These are phyloP conservation scores for Nothobranchius furzeri DNA, from an alignment of 2,113 vertebrate species.

Conservation along the genomic window DNA sequence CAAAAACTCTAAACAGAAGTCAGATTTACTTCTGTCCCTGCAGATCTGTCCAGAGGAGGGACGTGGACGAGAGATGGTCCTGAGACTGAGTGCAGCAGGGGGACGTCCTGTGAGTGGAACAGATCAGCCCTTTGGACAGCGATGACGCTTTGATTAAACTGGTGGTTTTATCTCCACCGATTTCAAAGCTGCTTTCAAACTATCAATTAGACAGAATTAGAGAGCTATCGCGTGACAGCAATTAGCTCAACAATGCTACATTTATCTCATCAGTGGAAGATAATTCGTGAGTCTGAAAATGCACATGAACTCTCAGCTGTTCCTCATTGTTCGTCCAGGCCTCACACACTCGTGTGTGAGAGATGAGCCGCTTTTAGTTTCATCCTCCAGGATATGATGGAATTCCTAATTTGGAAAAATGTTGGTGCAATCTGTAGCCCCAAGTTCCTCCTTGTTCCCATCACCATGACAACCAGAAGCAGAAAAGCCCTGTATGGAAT, in stretches of 20 bases:
- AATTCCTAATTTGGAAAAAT: constrained; percentile 27
- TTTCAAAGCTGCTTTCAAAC: constrained; percentile 33
- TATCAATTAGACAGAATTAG: constrained; percentile 47
- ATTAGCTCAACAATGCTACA: constrained; percentile 41
- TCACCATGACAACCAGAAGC: constrained; percentile 35
- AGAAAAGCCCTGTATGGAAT: constrained; percentile 4
- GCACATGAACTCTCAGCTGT: constrained; percentile 15
- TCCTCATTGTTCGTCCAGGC: constrained; percentile 21
- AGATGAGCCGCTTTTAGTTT: background rate
- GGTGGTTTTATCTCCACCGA: background rate
- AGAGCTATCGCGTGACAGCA: constrained; percentile 28
- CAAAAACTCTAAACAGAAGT: too few relatives aligned
- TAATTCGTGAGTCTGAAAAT: constrained; percentile 18
- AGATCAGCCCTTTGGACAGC: constrained; percentile 3
- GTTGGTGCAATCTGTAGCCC: constrained; percentile 3
- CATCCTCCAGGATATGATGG: constrained; percentile 11
- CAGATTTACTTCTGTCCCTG: background rate
- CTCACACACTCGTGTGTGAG: constrained; percentile 11
- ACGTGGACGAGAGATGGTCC: background rate
- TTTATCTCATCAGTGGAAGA: constrained; percentile 35
- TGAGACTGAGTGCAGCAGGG: background rate
- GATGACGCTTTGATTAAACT: constrained; percentile 8
- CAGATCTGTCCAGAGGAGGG: background rate
- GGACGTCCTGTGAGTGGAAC: background rate
- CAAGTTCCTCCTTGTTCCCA: background rate